Conservation (phyloP, 2,888 invertebrate species). For the Tupiocoris notatus region DNA sequence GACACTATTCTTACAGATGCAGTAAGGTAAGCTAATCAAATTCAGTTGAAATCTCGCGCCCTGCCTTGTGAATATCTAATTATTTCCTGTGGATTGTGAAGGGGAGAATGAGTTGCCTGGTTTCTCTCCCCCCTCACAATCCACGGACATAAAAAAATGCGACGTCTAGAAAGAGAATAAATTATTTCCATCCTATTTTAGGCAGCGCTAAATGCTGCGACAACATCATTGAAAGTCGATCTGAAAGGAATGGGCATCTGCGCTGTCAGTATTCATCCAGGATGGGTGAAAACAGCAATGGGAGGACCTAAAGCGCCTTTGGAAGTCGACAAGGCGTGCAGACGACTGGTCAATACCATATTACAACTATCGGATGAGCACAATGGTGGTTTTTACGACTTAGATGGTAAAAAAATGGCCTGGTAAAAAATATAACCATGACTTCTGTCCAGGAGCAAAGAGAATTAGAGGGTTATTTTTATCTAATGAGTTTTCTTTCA, state of each 20-base stretch:
- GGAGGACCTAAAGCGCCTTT: constrained; percentile 79
- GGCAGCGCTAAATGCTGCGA: constrained; percentile 83
- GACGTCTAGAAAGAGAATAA: neutral
- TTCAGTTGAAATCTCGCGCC: neutral
- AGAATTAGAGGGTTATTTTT: no score
- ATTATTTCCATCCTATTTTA: constrained; percentile 53
- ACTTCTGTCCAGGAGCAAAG: no score
- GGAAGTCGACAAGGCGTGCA: constrained; percentile 66
- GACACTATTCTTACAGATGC: constrained; percentile 79
- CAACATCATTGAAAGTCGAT: constrained; percentile 80
- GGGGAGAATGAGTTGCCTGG: neutral
- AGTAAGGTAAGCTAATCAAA: constrained; percentile 67
- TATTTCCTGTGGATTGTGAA: no score
- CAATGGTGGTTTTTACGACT: constrained; percentile 75
- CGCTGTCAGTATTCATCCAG: constrained; percentile 71
- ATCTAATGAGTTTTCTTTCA: no score
- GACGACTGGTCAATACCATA: constrained; percentile 66
- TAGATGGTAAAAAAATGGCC: constrained; percentile 61
- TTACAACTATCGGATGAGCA: constrained; percentile 63
- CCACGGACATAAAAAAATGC: neutral
- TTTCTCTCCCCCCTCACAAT: neutral
- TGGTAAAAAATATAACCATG: constrained; percentile 25
- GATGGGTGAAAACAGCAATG: constrained; percentile 90
- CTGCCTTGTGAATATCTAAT: no score
- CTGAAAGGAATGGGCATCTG: constrained; percentile 72